phyloP scores from a whole-genome alignment of 2,113 vertebrate genomes.

The Scomber scombrus region DNA sequence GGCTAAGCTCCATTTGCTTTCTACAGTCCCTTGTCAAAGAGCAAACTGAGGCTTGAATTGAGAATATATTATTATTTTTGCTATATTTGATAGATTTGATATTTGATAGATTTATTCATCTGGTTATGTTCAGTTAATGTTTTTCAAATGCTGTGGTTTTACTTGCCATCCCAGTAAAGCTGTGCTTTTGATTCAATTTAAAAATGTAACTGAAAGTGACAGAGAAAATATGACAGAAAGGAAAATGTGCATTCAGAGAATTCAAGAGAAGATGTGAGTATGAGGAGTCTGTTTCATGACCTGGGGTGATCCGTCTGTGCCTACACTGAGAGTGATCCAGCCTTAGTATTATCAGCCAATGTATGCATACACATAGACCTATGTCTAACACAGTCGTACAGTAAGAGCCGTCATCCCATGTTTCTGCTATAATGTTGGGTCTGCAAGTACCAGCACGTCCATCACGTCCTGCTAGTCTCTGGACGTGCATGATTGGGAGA shows the following conservation, averaged over 20 bases:
- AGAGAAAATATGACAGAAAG: not conserved
- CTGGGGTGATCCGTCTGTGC: not conserved
- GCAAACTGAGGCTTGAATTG: no score
- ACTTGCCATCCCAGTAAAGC: no score
- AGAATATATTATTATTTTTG: no score
- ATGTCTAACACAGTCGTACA: conserved; percentile 9
- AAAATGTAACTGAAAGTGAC: not conserved
- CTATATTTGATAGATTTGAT: not conserved
- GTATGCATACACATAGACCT: conserved; percentile 60
- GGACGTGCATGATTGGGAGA: conserved; percentile 30
- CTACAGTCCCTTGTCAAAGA: not conserved
- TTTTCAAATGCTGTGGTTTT: not conserved
- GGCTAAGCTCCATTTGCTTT: not conserved
- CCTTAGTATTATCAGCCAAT: conserved; percentile 54
- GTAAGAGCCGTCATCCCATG: conserved; percentile 19
- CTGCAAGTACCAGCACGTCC: conserved; percentile 66
- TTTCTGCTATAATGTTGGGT: conserved; percentile 57
- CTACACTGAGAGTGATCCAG: not conserved
- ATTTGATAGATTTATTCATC: not conserved
- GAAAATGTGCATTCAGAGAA: not conserved
- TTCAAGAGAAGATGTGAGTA: not conserved
- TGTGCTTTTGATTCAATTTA: no score
- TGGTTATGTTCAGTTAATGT: not conserved
- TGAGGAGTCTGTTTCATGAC: conserved; percentile 26
- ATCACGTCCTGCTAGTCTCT: conserved; percentile 19